Percentiles rank a stretch among this genome's conserved stretches.
These are phyloP conservation scores for Acridotheres tristis DNA, from an alignment of 2,797 vertebrate genomes.

Conservation along the genomic window DNA sequence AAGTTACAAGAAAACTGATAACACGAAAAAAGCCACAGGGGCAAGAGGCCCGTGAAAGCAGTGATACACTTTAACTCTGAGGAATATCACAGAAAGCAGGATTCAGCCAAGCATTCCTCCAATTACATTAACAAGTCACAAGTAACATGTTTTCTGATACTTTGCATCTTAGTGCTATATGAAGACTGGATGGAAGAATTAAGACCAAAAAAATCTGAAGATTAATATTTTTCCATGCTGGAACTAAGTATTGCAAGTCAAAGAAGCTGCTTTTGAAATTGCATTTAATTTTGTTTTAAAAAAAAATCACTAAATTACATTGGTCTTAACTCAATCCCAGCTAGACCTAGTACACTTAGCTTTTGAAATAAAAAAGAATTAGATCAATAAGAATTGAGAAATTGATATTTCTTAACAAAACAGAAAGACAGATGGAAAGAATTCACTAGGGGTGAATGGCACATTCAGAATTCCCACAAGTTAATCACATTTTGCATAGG, in stretches of 20 bases:
- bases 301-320: neutral
- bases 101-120: neutral
- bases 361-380: neutral
- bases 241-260: neutral
- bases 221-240: neutral
- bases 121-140: neutral
- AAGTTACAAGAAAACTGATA: neutral
- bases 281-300: neutral
- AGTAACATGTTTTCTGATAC: neutral
- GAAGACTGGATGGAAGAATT: neutral
- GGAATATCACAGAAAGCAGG: neutral
- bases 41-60: neutral
- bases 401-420: neutral
- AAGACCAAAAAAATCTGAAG: neutral
- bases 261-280: neutral
- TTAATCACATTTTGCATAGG: slow-evolving; percentile 15
- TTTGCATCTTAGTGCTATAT: neutral
- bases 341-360: neutral
- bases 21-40: neutral
- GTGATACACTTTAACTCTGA: neutral
- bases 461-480: neutral
- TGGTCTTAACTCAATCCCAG: neutral
- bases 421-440: slow-evolving; percentile 6
- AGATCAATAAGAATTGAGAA: neutral
- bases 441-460: neutral